These are phyloP conservation scores for Oenanthe oenanthe DNA, from an alignment of 2,113 vertebrate genomes.

Conservation along the genomic window DNA sequence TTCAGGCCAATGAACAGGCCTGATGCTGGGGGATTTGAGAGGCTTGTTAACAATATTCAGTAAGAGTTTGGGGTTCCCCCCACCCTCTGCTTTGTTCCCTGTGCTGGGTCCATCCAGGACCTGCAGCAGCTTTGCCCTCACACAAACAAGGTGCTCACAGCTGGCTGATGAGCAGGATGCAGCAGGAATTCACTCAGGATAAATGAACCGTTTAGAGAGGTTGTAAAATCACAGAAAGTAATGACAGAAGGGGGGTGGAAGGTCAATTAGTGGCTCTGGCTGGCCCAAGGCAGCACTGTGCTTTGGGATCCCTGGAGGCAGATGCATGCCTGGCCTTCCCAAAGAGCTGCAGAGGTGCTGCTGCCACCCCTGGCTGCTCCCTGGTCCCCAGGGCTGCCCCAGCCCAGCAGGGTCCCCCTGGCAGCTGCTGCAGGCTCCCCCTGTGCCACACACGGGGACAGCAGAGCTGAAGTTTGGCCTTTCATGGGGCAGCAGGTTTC, in stretches of 20 bases:
- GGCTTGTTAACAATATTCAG: background rate
- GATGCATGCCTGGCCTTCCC: background rate
- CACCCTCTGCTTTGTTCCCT: background rate
- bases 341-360: background rate
- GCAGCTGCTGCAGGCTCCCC: background rate
- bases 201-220: background rate
- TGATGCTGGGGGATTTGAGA: background rate
- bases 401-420: background rate
- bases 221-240: background rate
- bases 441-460: accelerated
- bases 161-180: background rate
- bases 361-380: background rate
- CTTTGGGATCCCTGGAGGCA: background rate
- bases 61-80: background rate
- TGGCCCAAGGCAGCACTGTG: background rate
- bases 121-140: background rate
- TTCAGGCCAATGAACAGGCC: background rate
- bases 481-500: background rate
- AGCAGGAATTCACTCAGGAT: background rate
- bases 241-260: background rate
- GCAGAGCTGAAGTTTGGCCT: background rate
- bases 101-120: accelerated
- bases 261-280: background rate
- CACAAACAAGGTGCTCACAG: background rate
- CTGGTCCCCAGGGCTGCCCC: background rate